Evolutionary conservation across 1,140 invertebrate species (phyloP), one percentile per base, ranked within the genome.

Genomic region (Camponotus floridanus): DNA sequence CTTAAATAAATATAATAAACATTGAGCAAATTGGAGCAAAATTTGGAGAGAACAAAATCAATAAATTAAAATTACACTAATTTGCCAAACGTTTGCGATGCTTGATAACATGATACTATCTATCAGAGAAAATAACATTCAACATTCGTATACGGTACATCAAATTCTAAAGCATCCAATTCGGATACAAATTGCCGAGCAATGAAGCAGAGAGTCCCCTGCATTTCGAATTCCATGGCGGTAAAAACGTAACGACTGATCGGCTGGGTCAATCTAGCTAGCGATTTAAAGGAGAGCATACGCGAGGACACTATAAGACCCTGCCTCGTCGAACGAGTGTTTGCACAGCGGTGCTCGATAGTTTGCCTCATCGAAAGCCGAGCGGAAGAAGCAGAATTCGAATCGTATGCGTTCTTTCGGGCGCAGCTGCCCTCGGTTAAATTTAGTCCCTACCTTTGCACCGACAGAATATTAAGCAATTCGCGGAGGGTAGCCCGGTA

Each of bases 391-490:
- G 65, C 36, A 33, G 67, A 61, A 61, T 83, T 78, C 57, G 39
- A 5, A 18, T 2, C 48, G 71, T 36, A 33, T 65, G 21, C 31
- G 31, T 74, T 74, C 71, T 74, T 74, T 57, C 71, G 71, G 39
- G 79, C 67, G 57, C 74, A 67, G 64, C 55, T 64, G 83, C 78
- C 85, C 65, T 61, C 71, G 57, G 65, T 78, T 51, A 67, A 88
- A 88, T 83, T 87, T 67, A 76, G 33, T 57, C 85, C 86, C 87
- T 68, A 65, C 78, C 70, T 85, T 86, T 89, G 86, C 91, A 90
- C 76, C 61, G 83, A 33, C 67, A 76, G 92, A 92, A 92, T 92
- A 92, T 91, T 92, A 92, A 92, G 91, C 91, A 92, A 86, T 91
- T 87, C 85, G 78, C 65, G 68, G 48, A 76, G 81, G 87, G 86